Base-by-base conservation (phyloP, 2,113 vertebrate genomes). In the Silurus meridionalis region DNA sequence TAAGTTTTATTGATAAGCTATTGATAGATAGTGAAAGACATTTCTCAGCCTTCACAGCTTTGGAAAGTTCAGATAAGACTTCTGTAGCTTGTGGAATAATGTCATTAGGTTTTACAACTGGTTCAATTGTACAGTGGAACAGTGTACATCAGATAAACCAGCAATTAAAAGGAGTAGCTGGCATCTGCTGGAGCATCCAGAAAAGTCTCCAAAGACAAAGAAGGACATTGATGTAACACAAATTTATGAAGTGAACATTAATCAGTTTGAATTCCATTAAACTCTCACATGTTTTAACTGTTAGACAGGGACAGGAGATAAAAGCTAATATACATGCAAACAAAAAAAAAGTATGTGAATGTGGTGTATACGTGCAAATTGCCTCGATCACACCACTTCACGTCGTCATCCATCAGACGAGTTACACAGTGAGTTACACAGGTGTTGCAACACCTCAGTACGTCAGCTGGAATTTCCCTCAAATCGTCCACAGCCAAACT, bases 361-460 rank as follows among this genome's bases (percentile, higher is more conserved):
- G 23, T 21, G 4, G 37, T 61, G 78, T 1, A 61, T 61, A 80
- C 57, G 37, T 80, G 78, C 78, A 23, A 28, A 5, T 78, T 2
- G n/a, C 6, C 77, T 79, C 7, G 14, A 58, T 4, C 58, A 37
- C 77, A 80, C n/a, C 25, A 6, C 53, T 58, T 7, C 28, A 60
- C 55, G 17, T 11, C 6, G 8, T 80, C 78, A 61, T 48, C 17
- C 9, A 21, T 80, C 78, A 80, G 78, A 17, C 48, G 78, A 58
- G 7, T 80, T 9, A 9, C 19, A 23, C 9, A 23, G 9, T 23
- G n/a, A 48, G 57, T 80, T 60, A 60, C 75, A 58, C 6, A 28
- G 75, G 17, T 80, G 78, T 60, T 80, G 28, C 78, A 80, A 80
- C 57, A 80, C 4, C 60, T 80, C 57, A 60, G 8, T 46, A 58